phyloP scores from a whole-genome alignment of 2,113 vertebrate genomes.

The Antechinus stuartii region DNA sequence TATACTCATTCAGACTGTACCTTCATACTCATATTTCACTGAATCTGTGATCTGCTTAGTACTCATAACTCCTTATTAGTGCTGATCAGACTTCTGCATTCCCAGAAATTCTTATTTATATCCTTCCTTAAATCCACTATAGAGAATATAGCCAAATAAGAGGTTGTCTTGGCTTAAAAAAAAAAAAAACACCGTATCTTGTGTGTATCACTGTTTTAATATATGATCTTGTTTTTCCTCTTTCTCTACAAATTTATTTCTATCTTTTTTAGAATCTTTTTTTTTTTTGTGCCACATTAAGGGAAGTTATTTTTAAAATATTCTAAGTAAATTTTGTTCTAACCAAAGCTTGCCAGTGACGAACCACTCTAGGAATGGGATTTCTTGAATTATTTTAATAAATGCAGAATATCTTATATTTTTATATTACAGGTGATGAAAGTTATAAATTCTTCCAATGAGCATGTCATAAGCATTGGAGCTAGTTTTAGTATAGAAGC shows the following conservation, averaged over 20 bases:
- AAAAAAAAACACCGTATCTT: background rate
- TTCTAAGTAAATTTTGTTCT: too few species aligned
- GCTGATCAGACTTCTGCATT: background rate
- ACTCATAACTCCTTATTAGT: background rate
- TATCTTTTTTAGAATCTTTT: slow-evolving; percentile 11
- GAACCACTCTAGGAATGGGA: slow-evolving; percentile 18
- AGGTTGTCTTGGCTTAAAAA: background rate
- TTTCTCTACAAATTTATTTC: background rate
- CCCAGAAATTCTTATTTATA: background rate
- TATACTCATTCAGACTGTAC: slow-evolving; percentile 34
- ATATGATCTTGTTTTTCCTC: background rate
- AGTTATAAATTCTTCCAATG: slow-evolving; percentile 92
- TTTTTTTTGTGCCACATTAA: slow-evolving; percentile 20
- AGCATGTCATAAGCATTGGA: slow-evolving; percentile 95
- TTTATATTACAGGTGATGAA: slow-evolving; percentile 90
- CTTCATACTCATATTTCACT: background rate
- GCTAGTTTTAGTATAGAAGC: slow-evolving; percentile 92
- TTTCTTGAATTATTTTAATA: slow-evolving; percentile 39
- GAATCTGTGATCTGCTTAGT: background rate
- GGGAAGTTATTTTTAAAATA: background rate
- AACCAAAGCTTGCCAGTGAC: slow-evolving; percentile 29
- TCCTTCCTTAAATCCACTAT: background rate
- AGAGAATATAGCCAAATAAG: background rate
- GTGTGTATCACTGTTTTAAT: background rate
- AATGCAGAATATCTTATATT: slow-evolving; percentile 4